Evolutionary conservation across 2,888 invertebrate genomes (phyloP).

Genomic region (Macropis europaea): DNA sequence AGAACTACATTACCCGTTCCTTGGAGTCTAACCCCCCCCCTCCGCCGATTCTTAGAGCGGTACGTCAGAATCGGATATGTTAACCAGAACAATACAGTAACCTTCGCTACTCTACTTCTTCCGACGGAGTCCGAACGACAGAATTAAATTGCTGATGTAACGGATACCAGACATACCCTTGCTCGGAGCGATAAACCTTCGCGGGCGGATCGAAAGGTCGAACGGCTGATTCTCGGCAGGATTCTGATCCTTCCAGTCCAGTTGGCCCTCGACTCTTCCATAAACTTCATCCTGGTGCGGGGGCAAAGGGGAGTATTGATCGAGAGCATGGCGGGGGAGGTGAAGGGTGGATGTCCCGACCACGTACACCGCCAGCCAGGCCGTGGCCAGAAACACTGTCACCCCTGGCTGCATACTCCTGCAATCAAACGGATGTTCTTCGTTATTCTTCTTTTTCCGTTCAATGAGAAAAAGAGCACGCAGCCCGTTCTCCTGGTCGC

Average conservation of each 20-base stretch:
- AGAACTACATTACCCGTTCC: slow-evolving; percentile 20
- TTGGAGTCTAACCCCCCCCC: not conserved
- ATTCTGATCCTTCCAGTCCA: slow-evolving; percentile 64
- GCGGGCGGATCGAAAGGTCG: slow-evolving; percentile 47
- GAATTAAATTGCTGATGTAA: slow-evolving; percentile 44
- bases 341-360: slow-evolving; percentile 68
- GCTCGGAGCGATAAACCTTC: slow-evolving; percentile 33
- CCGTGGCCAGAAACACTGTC: slow-evolving; percentile 72
- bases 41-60: not conserved
- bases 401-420: slow-evolving; percentile 73
- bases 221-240: slow-evolving; percentile 44
- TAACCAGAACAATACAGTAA: slow-evolving; percentile 27
- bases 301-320: slow-evolving; percentile 76
- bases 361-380: slow-evolving; percentile 68
- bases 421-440: slow-evolving; percentile 67
- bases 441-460: slow-evolving; percentile 44
- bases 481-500: not conserved
- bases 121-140: slow-evolving; percentile 12
- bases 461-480: not conserved
- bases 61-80: slow-evolving; percentile 8
- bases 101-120: slow-evolving; percentile 2
- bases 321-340: slow-evolving; percentile 67
- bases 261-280: slow-evolving; percentile 64
- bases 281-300: slow-evolving; percentile 65
- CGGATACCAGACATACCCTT: slow-evolving; percentile 42